Conservation (phyloP, 2,113 vertebrate genomes). For the Istiophorus platypterus region DNA sequence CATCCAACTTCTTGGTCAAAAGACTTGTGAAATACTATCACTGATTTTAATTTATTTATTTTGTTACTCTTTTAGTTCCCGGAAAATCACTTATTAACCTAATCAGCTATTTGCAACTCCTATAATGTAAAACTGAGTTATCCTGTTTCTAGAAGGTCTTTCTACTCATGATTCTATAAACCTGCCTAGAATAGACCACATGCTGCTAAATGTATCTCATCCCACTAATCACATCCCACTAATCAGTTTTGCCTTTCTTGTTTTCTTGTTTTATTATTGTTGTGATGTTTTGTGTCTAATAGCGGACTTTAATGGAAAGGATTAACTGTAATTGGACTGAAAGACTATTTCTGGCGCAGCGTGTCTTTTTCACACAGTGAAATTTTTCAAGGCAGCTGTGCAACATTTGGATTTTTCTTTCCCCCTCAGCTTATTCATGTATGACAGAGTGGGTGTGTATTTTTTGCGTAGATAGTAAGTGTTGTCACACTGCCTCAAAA, state of each 20-base stretch:
- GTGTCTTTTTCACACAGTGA: background rate
- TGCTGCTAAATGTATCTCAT: conserved; percentile 7
- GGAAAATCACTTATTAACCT: background rate
- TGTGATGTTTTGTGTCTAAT: conserved; percentile 29
- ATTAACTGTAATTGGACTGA: conserved; percentile 50
- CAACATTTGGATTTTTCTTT: conserved; percentile 51
- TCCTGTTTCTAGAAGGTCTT: background rate
- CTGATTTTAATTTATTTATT: background rate
- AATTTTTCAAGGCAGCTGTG: conserved; percentile 12
- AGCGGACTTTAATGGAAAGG: conserved; percentile 21
- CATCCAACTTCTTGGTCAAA: background rate
- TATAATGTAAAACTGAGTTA: background rate
- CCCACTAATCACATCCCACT: conserved; percentile 30
- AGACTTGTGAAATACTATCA: background rate
- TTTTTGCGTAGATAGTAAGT: conserved; percentile 42
- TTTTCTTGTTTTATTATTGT: conserved; percentile 56
- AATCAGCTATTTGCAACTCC: background rate
- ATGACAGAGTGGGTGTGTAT: conserved; percentile 35
- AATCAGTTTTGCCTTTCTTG: conserved; percentile 49
- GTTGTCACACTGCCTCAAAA: conserved; percentile 36
- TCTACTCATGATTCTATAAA: background rate
- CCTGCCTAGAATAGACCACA: background rate
- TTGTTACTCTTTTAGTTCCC: background rate
- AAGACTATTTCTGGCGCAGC: background rate
- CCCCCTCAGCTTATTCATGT: conserved; percentile 19